Evolutionary conservation across 2,797 vertebrate species (phyloP), one percentile per base, ranked within the genome.

Genomic region (Setipinna tenuifilis): DNA sequence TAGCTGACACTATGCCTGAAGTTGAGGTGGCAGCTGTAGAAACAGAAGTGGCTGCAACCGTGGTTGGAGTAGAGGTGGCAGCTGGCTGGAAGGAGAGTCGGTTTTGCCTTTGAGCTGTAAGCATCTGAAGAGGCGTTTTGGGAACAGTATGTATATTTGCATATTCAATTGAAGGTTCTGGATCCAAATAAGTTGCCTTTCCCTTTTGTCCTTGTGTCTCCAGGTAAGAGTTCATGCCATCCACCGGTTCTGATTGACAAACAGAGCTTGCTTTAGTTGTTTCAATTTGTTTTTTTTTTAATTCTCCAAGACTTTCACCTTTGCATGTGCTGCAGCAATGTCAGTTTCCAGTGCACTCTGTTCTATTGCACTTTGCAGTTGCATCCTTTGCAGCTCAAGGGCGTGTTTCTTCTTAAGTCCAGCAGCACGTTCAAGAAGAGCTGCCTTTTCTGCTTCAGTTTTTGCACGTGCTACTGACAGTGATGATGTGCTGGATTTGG

Each of bases 351-450:
- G 25, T 0, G 1, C 83, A 80, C 10, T 84, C 2, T 75, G 10
- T 84, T 84, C 83, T 54, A 75, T 84, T 84, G 61, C 48, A 19
- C 12, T 58, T 84, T 84, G 46, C 19, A 84, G n/a, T n/a, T n/a
- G 65, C 68, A 84, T 1, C 19, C 5, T 75, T n/a, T 75, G 83
- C 61, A 84, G 0, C 50, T 68, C 46, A 21, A 84, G 12, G 31
- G 44, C 61, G 21, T 54, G 83, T 9, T 83, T 83, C 5, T 12
- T 57, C 10, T 57, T 2, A 57, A 84, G 48, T 28, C 46, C 46
- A 75, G 25, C 25, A 41, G 46, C 83, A 84, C 1, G 62, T 28
- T 84, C 83, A 4, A 41, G 2, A 84, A 84, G 48, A 84, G 50
- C 83, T 54, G 83, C 68, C 23, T 84, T 84, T 14, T 80, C 83